These are phyloP conservation scores for Phrynosoma platyrhinos DNA, from an alignment of 2,113 vertebrate species.

Conservation along the genomic window DNA sequence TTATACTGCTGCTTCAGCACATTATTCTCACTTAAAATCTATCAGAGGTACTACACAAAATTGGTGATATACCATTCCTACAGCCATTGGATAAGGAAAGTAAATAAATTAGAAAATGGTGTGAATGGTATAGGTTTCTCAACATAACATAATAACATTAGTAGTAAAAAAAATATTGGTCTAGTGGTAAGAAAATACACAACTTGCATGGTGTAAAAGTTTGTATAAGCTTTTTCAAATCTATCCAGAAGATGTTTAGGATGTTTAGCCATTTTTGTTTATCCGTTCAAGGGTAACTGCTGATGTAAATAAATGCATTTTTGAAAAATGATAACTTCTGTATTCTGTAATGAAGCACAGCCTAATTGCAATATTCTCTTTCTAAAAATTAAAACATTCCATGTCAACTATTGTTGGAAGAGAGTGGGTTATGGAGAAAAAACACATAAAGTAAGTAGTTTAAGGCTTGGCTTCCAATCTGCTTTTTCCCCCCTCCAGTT, in stretches of 20 bases:
- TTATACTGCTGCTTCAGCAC: constrained; percentile 21
- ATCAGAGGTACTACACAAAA: not conserved
- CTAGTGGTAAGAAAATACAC: not conserved
- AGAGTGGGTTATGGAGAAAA: not conserved
- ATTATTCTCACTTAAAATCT: constrained; percentile 28
- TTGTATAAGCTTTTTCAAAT: constrained; percentile 25
- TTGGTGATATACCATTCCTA: constrained; percentile 26
- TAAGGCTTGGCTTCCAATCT: not conserved
- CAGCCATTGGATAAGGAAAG: constrained; percentile 31
- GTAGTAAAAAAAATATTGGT: constrained; percentile 20
- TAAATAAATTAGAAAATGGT: constrained; percentile 45
- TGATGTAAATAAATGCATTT: constrained; percentile 30
- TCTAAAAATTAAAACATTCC: not conserved
- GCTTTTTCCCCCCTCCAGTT: not conserved
- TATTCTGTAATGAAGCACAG: constrained; percentile 1
- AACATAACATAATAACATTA: constrained; percentile 32
- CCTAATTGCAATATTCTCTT: constrained; percentile 12
- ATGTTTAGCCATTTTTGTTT: not conserved
- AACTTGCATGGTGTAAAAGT: not conserved
- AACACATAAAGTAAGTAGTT: not conserved
- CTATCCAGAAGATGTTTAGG: not conserved
- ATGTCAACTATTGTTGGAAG: not conserved
- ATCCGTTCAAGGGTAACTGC: constrained; percentile 21
- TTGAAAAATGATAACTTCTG: not conserved
- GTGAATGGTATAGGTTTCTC: constrained; percentile 18